Conservation (phyloP, 2,888 invertebrate species). For the Eupithecia pulchellata region DNA sequence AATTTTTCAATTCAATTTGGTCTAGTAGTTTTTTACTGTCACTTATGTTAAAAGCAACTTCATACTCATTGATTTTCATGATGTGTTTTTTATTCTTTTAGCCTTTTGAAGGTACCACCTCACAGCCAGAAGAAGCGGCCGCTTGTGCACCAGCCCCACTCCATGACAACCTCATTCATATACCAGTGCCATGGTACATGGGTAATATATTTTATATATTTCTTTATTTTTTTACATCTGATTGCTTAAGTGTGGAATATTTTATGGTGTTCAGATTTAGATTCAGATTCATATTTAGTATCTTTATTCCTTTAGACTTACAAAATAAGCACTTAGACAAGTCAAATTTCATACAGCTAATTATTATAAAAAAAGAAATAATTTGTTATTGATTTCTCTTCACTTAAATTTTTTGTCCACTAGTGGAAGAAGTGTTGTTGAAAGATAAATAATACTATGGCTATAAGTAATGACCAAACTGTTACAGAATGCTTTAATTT, state of each 20-base stretch:
- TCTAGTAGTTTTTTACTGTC: background rate
- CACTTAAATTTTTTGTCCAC: too few relatives aligned
- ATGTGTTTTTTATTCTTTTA: constrained; percentile 15
- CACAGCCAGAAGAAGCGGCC: constrained; percentile 34
- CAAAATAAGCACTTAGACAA: too few relatives aligned
- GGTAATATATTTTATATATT: constrained; percentile 32
- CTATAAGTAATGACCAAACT: background rate
- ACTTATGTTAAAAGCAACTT: background rate
- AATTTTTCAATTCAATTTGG: too few relatives aligned
- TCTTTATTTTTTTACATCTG: constrained; percentile 9
- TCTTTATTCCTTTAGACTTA: too few relatives aligned
- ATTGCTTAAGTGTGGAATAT: background rate
- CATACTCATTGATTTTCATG: background rate
- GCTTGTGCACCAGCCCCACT: constrained; percentile 10
- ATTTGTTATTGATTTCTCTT: too few relatives aligned
- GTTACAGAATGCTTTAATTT: background rate
- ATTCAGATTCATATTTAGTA: too few relatives aligned
- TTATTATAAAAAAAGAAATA: too few relatives aligned
- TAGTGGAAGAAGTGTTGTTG: too few relatives aligned
- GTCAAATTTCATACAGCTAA: too few relatives aligned
- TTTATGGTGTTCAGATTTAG: too few relatives aligned
- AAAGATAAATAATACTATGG: too few relatives aligned
- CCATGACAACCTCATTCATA: constrained; percentile 30
- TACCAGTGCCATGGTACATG: constrained; percentile 33
- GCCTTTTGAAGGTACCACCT: constrained; percentile 27